Conservation (phyloP, 2,113 vertebrate species). For the Mobula birostris region DNA sequence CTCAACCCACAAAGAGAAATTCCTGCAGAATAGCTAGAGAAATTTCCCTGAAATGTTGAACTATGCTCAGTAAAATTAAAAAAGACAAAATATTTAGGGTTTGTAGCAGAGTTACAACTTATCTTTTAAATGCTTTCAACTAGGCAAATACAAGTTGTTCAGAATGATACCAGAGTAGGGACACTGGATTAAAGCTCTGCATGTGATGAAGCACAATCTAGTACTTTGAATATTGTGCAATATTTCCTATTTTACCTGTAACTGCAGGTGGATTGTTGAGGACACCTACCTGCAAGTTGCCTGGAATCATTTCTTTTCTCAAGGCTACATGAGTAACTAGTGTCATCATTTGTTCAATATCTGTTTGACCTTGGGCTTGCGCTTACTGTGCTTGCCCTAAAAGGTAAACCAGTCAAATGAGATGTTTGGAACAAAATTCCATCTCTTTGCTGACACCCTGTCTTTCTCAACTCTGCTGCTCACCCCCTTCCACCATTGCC, state of each 20-base stretch:
- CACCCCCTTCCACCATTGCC: too few relatives aligned
- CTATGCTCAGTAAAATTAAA: background rate
- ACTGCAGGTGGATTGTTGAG: background rate
- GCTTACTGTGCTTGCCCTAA: background rate
- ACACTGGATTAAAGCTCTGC: background rate
- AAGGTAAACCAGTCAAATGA: background rate
- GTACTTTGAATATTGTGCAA: background rate
- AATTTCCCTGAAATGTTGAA: background rate
- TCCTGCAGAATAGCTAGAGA: too few relatives aligned
- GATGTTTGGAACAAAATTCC: background rate
- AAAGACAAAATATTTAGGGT: background rate
- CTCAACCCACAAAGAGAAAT: too few relatives aligned
- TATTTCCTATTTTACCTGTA: background rate
- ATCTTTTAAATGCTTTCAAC: background rate
- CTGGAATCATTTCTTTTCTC: background rate
- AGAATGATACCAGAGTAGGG: background rate
- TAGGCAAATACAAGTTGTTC: background rate
- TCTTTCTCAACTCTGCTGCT: too few relatives aligned
- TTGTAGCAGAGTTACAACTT: background rate
- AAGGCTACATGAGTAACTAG: background rate
- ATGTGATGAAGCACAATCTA: background rate
- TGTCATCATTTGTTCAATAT: background rate
- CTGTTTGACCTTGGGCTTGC: background rate
- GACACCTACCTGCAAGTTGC: background rate
- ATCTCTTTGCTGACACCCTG: too few relatives aligned